A percentile compares a stretch with the other conserved stretches of the same genome.
phyloP scores from a whole-genome alignment of 2,113 vertebrate species.

The Nettapus auritus region DNA sequence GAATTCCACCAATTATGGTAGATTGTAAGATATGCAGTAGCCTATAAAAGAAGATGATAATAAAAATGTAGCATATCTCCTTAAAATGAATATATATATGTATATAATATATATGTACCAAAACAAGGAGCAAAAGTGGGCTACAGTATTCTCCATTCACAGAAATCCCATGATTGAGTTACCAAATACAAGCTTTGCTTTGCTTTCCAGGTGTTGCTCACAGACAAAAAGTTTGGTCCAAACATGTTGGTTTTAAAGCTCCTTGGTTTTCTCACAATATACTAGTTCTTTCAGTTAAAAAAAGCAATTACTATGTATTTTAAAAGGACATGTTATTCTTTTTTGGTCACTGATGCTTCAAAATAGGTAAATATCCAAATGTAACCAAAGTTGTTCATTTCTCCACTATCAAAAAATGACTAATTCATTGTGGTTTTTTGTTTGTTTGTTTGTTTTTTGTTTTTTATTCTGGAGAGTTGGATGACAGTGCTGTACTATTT shows the following conservation, averaged over 20 bases:
- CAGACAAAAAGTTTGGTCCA: background rate
- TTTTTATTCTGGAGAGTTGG: background rate
- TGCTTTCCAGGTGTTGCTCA: background rate
- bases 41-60: background rate
- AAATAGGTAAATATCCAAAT: background rate
- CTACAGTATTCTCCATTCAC: background rate
- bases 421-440: background rate
- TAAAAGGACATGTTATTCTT: rapidly evolving
- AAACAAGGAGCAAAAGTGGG: background rate
- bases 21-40: background rate
- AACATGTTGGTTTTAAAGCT: background rate
- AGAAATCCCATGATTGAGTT: background rate
- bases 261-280: background rate
- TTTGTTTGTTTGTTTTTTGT: no score
- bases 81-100: background rate
- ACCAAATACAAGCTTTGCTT: background rate
- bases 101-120: background rate
- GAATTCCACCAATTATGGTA: background rate
- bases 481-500: background rate
- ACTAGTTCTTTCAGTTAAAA: background rate
- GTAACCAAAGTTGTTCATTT: background rate
- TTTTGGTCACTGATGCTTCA: background rate
- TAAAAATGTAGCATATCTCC: background rate
- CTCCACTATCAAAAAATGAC: background rate
- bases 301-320: background rate